A percentile compares a stretch with the other conserved stretches of the same genome.
phyloP scores from a whole-genome alignment of 2,888 invertebrate species.

The Lithophane socia region DNA sequence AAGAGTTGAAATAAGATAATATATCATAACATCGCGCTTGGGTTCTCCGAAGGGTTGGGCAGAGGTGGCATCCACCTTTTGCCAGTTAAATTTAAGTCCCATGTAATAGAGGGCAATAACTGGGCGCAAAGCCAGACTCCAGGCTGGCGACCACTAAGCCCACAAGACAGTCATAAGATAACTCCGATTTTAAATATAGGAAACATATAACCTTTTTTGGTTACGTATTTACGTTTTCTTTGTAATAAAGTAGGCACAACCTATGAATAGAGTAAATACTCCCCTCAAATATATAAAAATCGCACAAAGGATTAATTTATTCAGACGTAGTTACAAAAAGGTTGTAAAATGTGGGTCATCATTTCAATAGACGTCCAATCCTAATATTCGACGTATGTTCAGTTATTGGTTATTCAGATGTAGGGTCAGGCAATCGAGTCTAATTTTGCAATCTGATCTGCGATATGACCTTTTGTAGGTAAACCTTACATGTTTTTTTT shows the following conservation, averaged over 20 bases:
- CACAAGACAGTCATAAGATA: neutral
- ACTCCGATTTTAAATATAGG: neutral
- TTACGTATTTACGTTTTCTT: neutral
- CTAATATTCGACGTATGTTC: slow-evolving; percentile 37
- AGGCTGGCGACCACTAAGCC: neutral
- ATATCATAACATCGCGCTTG: neutral
- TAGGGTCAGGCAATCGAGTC: slow-evolving; percentile 44
- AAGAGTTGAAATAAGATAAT: neutral
- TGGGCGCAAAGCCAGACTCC: neutral
- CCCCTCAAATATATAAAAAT: neutral
- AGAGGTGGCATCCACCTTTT: neutral
- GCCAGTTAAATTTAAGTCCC: neutral
- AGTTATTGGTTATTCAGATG: slow-evolving; percentile 46
- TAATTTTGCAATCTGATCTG: slow-evolving; percentile 40
- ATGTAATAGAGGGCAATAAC: neutral
- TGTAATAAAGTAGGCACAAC: neutral
- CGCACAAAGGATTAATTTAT: slow-evolving; percentile 34
- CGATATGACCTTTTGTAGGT: slow-evolving; percentile 32
- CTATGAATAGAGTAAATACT: neutral
- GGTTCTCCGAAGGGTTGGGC: neutral
- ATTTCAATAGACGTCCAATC: slow-evolving; percentile 30
- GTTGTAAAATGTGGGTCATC: slow-evolving; percentile 11
- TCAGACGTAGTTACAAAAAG: slow-evolving; percentile 21
- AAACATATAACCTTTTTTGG: neutral
- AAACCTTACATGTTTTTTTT: neutral